A percentile compares a stretch with the other conserved stretches of the same genome.
Evolutionary conservation across 2,888 invertebrate species (phyloP).

Genomic region (Xestia xanthographa): DNA sequence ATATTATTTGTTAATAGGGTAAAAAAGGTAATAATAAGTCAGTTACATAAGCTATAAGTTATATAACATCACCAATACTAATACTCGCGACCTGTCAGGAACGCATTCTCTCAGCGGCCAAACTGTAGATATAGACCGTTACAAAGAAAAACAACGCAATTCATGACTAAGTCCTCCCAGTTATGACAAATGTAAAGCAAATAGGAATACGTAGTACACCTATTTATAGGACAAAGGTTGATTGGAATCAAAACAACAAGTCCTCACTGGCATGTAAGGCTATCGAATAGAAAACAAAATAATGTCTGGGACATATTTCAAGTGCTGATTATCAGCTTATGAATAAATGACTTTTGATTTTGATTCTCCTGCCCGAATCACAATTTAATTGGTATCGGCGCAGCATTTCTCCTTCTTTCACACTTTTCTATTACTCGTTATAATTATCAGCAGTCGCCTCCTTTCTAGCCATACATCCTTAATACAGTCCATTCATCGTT

Average conservation of each 20-base stretch:
- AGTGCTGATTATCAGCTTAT: too few species aligned
- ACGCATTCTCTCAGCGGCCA: too few species aligned
- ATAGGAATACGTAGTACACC: neutral
- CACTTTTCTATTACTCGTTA: neutral
- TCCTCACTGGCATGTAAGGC: neutral
- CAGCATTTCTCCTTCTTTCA: neutral
- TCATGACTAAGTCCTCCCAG: neutral
- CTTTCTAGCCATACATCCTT: neutral
- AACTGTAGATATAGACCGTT: neutral
- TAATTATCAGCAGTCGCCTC: neutral
- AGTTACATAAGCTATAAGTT: too few species aligned
- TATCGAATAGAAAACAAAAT: slow-evolving; percentile 12
- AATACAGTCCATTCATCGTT: neutral
- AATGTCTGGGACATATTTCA: neutral
- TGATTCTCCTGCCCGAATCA: neutral
- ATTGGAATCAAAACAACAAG: neutral
- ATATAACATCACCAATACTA: too few species aligned
- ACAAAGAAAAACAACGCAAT: neutral
- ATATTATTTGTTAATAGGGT: too few species aligned
- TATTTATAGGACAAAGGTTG: slow-evolving; percentile 17
- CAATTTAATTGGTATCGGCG: too few species aligned
- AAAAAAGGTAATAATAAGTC: too few species aligned
- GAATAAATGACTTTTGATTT: too few species aligned
- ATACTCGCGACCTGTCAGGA: too few species aligned
- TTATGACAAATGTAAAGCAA: neutral